Evolutionary conservation across 2,113 vertebrate genomes (phyloP), one percentile per base, ranked within the genome.

Genomic region (Hyperoodon ampullatus): DNA sequence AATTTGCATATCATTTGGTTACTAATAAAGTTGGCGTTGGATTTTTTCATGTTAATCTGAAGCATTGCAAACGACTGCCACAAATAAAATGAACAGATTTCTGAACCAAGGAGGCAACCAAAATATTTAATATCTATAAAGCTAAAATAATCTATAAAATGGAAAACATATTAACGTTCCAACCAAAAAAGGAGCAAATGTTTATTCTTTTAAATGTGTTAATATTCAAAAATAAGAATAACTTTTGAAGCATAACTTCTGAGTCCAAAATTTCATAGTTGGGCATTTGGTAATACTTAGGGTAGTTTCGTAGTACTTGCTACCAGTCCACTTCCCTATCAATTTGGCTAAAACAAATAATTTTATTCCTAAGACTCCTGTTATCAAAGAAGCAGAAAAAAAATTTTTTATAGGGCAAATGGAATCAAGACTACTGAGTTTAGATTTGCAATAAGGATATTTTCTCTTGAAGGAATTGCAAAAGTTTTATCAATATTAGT

Each of bases 1-100:
- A 95, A 97, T 97, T 98, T 97, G 55, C 95, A 96, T 97, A 39
- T 63, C 74, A 98, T 96, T 97, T 97, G 94, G 72, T 94, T 97
- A 81, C 92, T 83, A 96, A 95, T 97, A 91, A 93, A 95, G 66
- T 84, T 75, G 39, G 33, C 89, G n/a, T 70, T 96, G 89, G 66
- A 78, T 91, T 81, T 96, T 94, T 97, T 96, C 80, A 84, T 87
- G 97, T 65, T 97, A 97, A 95, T 96, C 61, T 95, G 70, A 93
- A 94, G 78, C 90, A 92, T 71, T 97, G 80, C 90, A 97, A 93
- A 94, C 75, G 84, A 96, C 63, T 81, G 39, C 75, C 74, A 88
- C 85, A 96, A 96, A 97, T 96, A 93, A 93, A 96, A 87, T 44
- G 80, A 97, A 90, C 91, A 96, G 94, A 96, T 71, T 97, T 95